Evolutionary conservation across 2,113 vertebrate species (phyloP), one percentile per base, ranked within the genome.

Genomic region (Oenanthe oenanthe): DNA sequence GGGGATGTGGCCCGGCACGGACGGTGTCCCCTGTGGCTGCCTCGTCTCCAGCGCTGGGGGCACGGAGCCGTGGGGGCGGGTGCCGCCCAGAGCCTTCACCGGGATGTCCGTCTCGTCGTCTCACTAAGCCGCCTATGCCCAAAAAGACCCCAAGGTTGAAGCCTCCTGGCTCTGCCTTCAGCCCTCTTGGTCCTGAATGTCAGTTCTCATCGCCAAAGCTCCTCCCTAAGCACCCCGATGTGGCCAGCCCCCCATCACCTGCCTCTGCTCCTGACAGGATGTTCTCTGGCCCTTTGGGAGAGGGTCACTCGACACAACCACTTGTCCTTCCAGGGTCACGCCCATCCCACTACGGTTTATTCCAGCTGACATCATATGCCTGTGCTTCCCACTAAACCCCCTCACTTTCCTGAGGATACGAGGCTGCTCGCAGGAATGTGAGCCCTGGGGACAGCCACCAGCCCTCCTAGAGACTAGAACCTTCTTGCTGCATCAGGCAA

Each of bases 151-250:
- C 68, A 13, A 54, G 63, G 71, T 5, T 75, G 71, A 88, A 85
- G 85, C 62, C 85, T 43, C 50, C 62, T 1, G 75, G 86, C 85
- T 95, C 85, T 51, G 79, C 93, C 85, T 85, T 85, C 71, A 87
- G 85, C 88, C 82, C 75, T 72, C 79, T 73, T 2, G 3, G 75
- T 95, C 93, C 72, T 76, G 75, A 93, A 92, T 85, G 75, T 96
- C 91, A 61, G 29, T 68, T 95, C 75, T 88, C 9, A 14, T 91
- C 80, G 4, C 94, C 96, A 95, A 96, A 96, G 94, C 89, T 89
- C 60, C 28, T 94, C 85, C 77, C 74, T 7, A 56, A 80, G 62
- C 22, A 0, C 78, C 67, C 65, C 1, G 1, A 42, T 7, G 9
- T 65, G 2, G 3, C 65, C 4, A 18, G 24, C 14, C 34, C 48